Conservation (phyloP, 2,888 invertebrate genomes). For the Eremobia ochroleuca region DNA sequence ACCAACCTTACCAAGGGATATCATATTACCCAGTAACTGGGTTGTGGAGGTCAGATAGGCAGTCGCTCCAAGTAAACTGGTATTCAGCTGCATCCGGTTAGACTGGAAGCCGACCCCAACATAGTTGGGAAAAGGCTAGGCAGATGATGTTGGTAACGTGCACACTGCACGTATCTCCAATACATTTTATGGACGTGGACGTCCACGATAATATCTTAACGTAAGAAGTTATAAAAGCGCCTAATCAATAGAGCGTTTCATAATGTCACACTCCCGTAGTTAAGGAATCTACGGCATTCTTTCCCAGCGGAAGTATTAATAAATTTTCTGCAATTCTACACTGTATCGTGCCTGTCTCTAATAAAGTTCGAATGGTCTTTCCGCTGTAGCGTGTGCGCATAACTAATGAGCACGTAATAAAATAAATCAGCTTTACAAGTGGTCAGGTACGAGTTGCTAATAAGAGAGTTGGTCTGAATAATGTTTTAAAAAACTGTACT, state of each 20-base stretch:
- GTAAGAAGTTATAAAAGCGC: neutral
- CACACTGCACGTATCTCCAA: no score
- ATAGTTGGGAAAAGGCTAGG: no score
- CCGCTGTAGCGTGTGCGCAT: slow-evolving; percentile 55
- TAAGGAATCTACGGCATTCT: slow-evolving; percentile 4
- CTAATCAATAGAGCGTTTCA: neutral
- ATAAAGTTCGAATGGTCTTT: slow-evolving; percentile 50
- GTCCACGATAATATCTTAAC: neutral
- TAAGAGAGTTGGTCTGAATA: slow-evolving; percentile 8
- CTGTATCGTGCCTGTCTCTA: slow-evolving; percentile 51
- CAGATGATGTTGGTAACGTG: no score
- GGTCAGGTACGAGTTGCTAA: slow-evolving; percentile 16
- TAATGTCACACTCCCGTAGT: neutral
- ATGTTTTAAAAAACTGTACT: neutral
- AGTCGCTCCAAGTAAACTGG: no score
- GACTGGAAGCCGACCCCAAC: no score
- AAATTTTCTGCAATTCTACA: slow-evolving; percentile 31
- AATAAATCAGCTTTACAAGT: slow-evolving; percentile 52
- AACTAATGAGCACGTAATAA: slow-evolving; percentile 57
- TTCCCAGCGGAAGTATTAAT: neutral
- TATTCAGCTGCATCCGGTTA: no score
- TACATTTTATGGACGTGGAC: neutral
- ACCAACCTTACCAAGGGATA: no score
- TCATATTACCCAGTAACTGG: no score
- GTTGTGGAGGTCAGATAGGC: no score